Base-by-base conservation (phyloP, 2,113 vertebrate genomes). In the Siphamia tubifer region DNA sequence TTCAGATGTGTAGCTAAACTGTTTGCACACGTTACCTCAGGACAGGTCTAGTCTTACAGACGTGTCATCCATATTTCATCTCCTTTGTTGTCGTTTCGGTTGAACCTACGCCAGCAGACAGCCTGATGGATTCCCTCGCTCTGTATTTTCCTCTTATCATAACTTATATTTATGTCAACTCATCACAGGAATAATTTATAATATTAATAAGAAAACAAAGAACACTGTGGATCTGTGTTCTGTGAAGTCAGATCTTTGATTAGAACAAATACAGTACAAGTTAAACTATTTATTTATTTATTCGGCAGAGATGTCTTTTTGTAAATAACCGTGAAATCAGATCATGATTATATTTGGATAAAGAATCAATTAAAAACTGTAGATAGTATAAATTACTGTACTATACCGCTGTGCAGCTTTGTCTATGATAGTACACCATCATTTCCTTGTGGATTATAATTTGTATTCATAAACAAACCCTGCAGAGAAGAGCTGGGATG, bases 21-120 rank as follows among this genome's bases (percentile, higher is more conserved):
- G 4, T 71, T 71, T 66, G 47, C 32, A 30, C 32, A 63, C 36
- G 23, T 51, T 38, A 34, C 34, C 42, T 39, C 13, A n/a, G 42
- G 0, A 1, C 34, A 56, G 34, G 24, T 36, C 21, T 34, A 11
- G 20, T 31, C 13, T 55, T 24, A 21, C 65, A 44, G 25, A 51
- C n/a, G 12, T n/a, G 40, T 52, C 34, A 47, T 71, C 42, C 13
- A 57, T 32, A 58, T 54, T 57, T 45, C 20, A 6, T 45, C 45
- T 65, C 4, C 25, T 53, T 64, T 61, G 55, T 42, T 35, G 39
- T 61, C 21, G 4, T 61, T 43, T 56, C 16, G 47, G 10, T 32
- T 66, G 9, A 12, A 23, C 25, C 27, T 45, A 23, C 25, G 27
- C 19, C 36, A 12, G 30, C 31, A 54, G 45, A 52, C 43, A 15